A percentile compares a stretch with the other conserved stretches of the same genome.
These are phyloP conservation scores for Phymastichus coffea DNA, from an alignment of 1,140 invertebrate species.

Conservation along the genomic window DNA sequence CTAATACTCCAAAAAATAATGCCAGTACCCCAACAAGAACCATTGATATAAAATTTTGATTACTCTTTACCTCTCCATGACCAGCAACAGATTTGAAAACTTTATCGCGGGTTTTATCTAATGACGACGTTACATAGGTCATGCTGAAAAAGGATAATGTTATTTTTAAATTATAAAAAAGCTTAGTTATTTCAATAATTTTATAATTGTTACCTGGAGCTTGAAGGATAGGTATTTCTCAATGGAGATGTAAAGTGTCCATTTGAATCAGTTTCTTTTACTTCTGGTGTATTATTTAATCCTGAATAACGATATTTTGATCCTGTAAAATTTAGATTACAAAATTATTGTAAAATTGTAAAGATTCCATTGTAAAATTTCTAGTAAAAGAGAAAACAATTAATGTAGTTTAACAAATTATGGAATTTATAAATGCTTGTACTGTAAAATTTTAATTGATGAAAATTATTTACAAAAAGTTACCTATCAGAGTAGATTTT, in stretches of 20 bases:
- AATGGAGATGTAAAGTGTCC: conserved; percentile 46
- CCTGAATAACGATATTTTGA: conserved; percentile 38
- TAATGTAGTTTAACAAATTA: background rate
- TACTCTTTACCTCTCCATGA: conserved; percentile 48
- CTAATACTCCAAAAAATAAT: conserved; percentile 66
- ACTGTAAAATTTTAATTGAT: too few species aligned
- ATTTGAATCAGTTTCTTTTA: conserved; percentile 51
- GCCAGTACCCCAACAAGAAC: conserved; percentile 62
- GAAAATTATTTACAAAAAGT: too few species aligned
- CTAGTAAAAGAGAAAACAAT: background rate
- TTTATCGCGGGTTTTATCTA: conserved; percentile 48
- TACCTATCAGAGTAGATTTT: conserved; percentile 42
- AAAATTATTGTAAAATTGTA: too few species aligned
- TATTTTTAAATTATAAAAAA: conserved; percentile 12
- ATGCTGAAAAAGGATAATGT: conserved; percentile 27
- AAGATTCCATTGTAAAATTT: too few species aligned
- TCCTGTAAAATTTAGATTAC: conserved; percentile 32
- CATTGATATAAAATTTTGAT: conserved; percentile 65
- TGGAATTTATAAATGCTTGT: too few species aligned
- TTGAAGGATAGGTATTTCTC: conserved; percentile 43
- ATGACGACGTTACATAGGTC: conserved; percentile 39
- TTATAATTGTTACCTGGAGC: conserved; percentile 38
- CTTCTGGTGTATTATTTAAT: conserved; percentile 35
- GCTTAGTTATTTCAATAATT: background rate
- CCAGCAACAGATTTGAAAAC: conserved; percentile 38